Evolutionary conservation across 2,113 vertebrate genomes (phyloP).

Genomic region (Hydrolagus affinis): DNA sequence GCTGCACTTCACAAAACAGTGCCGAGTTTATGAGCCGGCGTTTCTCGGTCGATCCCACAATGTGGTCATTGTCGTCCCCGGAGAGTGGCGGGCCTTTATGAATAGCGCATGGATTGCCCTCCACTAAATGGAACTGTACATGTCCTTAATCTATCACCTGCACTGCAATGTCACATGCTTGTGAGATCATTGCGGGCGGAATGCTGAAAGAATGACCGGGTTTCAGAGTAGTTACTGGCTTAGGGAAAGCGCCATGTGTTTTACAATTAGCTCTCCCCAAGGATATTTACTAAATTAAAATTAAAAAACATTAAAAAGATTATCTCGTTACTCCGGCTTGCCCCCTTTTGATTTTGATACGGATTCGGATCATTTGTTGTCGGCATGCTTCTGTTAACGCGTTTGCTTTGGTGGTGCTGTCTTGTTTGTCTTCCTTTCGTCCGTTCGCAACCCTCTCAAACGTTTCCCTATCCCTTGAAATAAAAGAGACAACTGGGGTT

Average conservation of each 20-base stretch:
- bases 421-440: slow-evolving; percentile 52
- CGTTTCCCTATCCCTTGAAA: slow-evolving; percentile 39
- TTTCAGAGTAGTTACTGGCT: slow-evolving; percentile 34
- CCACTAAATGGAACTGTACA: slow-evolving; percentile 56
- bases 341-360: slow-evolving; percentile 34
- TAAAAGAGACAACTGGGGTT: slow-evolving; percentile 37
- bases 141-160: slow-evolving; percentile 57
- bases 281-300: slow-evolving; percentile 37
- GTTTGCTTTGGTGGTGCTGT: slow-evolving; percentile 62
- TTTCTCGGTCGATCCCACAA: slow-evolving; percentile 65
- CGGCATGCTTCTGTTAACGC: slow-evolving; percentile 51
- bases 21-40: slow-evolving; percentile 48
- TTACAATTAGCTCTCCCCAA: slow-evolving; percentile 44
- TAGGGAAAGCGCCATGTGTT: slow-evolving; percentile 37
- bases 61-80: slow-evolving; percentile 74
- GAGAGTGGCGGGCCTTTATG: slow-evolving; percentile 60
- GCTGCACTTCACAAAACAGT: slow-evolving; percentile 64
- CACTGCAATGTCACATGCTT: slow-evolving; percentile 55
- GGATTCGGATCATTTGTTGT: slow-evolving; percentile 55
- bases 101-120: slow-evolving; percentile 62
- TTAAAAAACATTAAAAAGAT: too few relatives aligned
- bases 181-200: slow-evolving; percentile 54
- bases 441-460: slow-evolving; percentile 47
- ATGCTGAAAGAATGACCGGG: slow-evolving; percentile 45
- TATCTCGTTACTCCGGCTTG: slow-evolving; percentile 42